Evolutionary conservation across 2,113 vertebrate genomes (phyloP), one percentile per base, ranked within the genome.

Genomic region (Python bivittatus): DNA sequence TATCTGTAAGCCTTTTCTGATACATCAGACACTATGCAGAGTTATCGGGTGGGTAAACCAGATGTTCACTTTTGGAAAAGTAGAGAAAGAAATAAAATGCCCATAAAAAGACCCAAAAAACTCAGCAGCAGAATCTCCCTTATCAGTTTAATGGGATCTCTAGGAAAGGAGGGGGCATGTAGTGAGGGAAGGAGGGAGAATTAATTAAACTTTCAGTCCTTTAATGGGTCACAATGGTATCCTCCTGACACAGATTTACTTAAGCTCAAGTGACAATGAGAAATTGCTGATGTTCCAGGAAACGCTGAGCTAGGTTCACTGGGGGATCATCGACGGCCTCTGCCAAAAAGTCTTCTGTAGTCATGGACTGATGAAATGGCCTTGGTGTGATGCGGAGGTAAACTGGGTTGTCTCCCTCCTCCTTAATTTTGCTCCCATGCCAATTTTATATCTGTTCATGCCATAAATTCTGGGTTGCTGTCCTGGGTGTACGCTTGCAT

Each of bases 251-350:
- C 90, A 88, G 44, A 91, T 91, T 91, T 79, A 91, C 64, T 88
- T 83, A 60, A 56, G 9, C 68, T 52, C 54, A 61, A 93, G 53
- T 91, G 89, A 88, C 89, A 84, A 10, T 88, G 84, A 93, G 84
- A 60, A 91, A 91, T 53, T 44, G 64, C 42, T 88, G 84, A 88
- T 60, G 52, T 12, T 22, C 79, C 54, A 60, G 88, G 58, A 91
- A 88, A 60, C 0, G 58, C 89, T 48, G 53, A 42, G 48, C 53
- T 4, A 52, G 61, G 53, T 57, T 48, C 60, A 0, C 61, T 27
- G 17, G 61, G 89, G 61, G 61, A 93, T 64, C 85, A 64, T 13
- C 61, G 42, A 8, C 84, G 0, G 52, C 27, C 38, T 12, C 83
- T 90, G 88, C 84, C 38, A 22, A n/a, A 42, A 5, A 33, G 3